Base-by-base conservation (phyloP, 2,888 invertebrate genomes). In the Parapristionchus giblindavisi region DNA sequence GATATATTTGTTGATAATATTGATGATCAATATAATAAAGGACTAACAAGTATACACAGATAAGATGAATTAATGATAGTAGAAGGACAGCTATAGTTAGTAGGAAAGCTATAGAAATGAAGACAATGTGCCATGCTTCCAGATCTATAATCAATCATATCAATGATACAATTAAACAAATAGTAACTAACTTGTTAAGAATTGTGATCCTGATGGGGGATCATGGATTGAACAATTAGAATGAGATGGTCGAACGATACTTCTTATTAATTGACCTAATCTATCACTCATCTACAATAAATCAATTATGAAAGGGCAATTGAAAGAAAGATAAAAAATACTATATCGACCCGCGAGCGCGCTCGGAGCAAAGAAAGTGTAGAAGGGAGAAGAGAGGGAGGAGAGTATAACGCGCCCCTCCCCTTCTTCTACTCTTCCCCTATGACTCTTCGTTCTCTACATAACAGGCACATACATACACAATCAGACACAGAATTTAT, bases 91-190 rank as follows among this genome's bases (percentile, higher is more conserved):
- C 73, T 14, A 79, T 32, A 1, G 84, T 84, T 24, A 80, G 81
- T 27, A 76, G 70, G 29, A 73, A 74, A 32, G 83, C 83, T 38
- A 85, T 80, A 4, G 81, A 75, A 43, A 86, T 79, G 29, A 85
- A 78, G n/a, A 83, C 82, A 38, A 80, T 75, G 77, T 85, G 85
- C 63, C 79, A 81, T 27, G 80, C 77, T 54, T 82, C 77, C 14
- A 83, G 76, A 61, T 83, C 82, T 83, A 27, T n/a, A 70, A 11
- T n/a, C n/a, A n/a, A 29, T 14, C 17, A 29, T 21, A 43, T 6
- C 14, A 29, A 27, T 17, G 1, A 32, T 6, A 11, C 6, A 24
- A 40, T 8, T 3, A 24, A 34, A 54, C 52, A 32, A 5, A n/a
- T n/a, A 21, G 51, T 3, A 65, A 78, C 81, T 75, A 40, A 83